These are phyloP conservation scores for Rutpela maculata DNA, from an alignment of 2,888 invertebrate species.

Conservation along the genomic window DNA sequence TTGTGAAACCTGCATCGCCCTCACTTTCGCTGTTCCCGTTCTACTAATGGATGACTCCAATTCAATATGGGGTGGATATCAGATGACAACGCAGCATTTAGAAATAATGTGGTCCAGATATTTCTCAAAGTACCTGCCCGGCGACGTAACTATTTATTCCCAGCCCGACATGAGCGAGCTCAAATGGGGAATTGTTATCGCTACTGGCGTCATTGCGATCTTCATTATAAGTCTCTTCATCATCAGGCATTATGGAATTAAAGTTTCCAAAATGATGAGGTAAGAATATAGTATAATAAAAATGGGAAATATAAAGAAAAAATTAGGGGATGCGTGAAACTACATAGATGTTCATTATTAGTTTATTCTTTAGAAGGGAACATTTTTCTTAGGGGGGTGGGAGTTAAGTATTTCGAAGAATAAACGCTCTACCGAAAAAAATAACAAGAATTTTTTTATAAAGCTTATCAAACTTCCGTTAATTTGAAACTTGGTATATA, in stretches of 20 bases:
- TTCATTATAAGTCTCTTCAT: conserved; percentile 22
- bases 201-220: conserved; percentile 11
- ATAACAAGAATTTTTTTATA: too few relatives aligned
- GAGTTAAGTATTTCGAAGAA: too few relatives aligned
- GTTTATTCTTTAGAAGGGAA: too few relatives aligned
- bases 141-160: conserved; percentile 41
- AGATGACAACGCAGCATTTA: conserved; percentile 53
- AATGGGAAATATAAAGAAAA: too few relatives aligned
- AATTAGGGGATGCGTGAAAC: too few relatives aligned
- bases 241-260: conserved; percentile 28
- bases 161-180: conserved; percentile 43
- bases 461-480: too few relatives aligned
- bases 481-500: too few relatives aligned
- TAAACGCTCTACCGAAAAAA: too few relatives aligned
- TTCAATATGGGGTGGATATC: conserved; percentile 57
- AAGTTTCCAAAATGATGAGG: conserved; percentile 28
- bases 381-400: too few relatives aligned
- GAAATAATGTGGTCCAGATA: conserved; percentile 56
- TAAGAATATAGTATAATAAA: conserved; percentile 24
- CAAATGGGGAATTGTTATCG: conserved; percentile 47
- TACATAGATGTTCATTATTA: too few relatives aligned
- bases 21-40: conserved; percentile 57
- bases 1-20: conserved; percentile 50
- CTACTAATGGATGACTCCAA: conserved; percentile 36
- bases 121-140: conserved; percentile 47